Evolutionary conservation across 2,888 invertebrate species (phyloP).

Genomic region (Auanema sp.): DNA sequence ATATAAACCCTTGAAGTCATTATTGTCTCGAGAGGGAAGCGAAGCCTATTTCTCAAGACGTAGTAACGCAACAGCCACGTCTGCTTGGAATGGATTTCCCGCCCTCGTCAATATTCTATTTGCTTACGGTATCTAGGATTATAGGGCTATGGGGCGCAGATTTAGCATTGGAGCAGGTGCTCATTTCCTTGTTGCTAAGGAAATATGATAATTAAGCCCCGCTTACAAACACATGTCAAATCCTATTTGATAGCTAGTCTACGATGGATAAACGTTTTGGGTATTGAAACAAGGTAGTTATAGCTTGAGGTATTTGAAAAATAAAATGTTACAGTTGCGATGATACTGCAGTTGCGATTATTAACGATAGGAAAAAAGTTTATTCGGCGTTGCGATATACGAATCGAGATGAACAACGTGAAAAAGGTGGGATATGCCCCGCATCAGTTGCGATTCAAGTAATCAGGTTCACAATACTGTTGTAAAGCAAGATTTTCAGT

Average conservation of each 20-base stretch:
- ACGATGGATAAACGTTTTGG: conserved; percentile 17
- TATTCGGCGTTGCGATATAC: conserved; percentile 29
- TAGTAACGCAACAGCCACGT: no score
- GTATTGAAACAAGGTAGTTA: conserved; percentile 52
- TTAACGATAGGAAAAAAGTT: conserved; percentile 29
- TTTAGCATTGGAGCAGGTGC: no score
- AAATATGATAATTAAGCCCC: no score
- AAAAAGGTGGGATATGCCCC: conserved; percentile 54
- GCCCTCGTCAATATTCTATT: no score
- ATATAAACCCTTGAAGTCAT: conserved; percentile 71
- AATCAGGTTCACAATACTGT: background rate
- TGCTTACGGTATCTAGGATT: no score
- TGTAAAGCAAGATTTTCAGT: background rate
- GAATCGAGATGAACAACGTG: conserved; percentile 29
- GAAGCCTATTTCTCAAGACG: no score
- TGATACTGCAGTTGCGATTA: conserved; percentile 57
- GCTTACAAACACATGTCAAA: no score
- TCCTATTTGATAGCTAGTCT: no score
- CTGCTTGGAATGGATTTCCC: no score
- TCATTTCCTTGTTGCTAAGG: no score
- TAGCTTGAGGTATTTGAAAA: background rate
- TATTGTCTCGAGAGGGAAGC: no score
- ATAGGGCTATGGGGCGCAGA: no score
- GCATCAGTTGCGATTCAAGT: conserved; percentile 47
- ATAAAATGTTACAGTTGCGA: conserved; percentile 49